phyloP scores from a whole-genome alignment of 2,113 vertebrate species.

The Microtus ochrogaster region DNA sequence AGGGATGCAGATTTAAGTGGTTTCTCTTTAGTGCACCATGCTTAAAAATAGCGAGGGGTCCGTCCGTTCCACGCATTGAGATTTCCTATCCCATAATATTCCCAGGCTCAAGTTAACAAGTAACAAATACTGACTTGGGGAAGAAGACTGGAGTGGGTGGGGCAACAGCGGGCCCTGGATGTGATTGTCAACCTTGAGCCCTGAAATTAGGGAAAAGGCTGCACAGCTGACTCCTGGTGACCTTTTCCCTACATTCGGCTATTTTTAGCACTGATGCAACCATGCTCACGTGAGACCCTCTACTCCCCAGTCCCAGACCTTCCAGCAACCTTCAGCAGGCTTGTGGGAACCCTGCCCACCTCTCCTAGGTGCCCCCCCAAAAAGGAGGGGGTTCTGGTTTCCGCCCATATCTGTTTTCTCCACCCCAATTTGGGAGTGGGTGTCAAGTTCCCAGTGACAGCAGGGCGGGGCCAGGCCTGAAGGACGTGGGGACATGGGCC shows the following conservation, averaged over 20 bases:
- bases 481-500: slow-evolving; percentile 69
- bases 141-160: background rate
- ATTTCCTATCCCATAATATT: background rate
- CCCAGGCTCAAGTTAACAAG: background rate
- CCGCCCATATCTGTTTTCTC: slow-evolving; percentile 36
- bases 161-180: background rate
- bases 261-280: slow-evolving; percentile 73
- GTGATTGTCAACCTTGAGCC: background rate
- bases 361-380: slow-evolving; percentile 66
- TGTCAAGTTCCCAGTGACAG: slow-evolving; percentile 68
- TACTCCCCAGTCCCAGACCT: slow-evolving; percentile 88
- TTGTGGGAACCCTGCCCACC: slow-evolving; percentile 84
- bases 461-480: slow-evolving; percentile 55
- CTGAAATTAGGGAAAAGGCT: background rate
- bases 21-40: background rate
- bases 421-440: slow-evolving; percentile 75
- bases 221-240: slow-evolving; percentile 43
- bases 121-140: background rate
- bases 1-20: background rate
- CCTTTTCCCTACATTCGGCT: slow-evolving; percentile 76
- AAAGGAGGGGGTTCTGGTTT: background rate
- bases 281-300: slow-evolving; percentile 44
- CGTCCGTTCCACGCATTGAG: background rate
- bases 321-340: slow-evolving; percentile 87
- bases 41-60: background rate